Percentiles rank a stretch among this genome's conserved stretches.
Evolutionary conservation across 1,140 invertebrate genomes (phyloP).

Genomic region (Brachionus asplanchnoidis): DNA sequence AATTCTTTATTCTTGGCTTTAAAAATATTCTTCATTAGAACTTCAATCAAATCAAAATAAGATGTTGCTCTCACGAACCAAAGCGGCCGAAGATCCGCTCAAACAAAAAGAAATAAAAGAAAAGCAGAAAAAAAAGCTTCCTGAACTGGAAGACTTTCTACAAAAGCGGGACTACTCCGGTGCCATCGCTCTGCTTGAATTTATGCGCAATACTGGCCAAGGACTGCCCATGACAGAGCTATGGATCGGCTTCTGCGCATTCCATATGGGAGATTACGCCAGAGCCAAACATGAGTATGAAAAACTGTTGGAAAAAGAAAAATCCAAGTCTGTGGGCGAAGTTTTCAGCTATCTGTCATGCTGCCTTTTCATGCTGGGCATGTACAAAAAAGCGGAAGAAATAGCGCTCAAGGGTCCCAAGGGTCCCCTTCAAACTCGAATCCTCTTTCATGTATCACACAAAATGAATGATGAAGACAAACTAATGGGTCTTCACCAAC

Average conservation of each 20-base stretch:
- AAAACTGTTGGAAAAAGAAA: conserved; percentile 51
- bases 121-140: conserved; percentile 58
- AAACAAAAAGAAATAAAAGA: conserved; percentile 41
- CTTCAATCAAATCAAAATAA: neutral
- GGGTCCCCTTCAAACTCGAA: conserved; percentile 63
- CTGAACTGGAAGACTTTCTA: conserved; percentile 84
- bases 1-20: neutral
- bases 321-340: conserved; percentile 52
- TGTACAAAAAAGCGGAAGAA: conserved; percentile 66
- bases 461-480: conserved; percentile 82
- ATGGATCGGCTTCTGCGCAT: conserved; percentile 89
- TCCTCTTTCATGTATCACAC: conserved; percentile 87
- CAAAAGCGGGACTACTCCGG: conserved; percentile 83
- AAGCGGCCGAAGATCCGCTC: conserved; percentile 44
- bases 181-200: conserved; percentile 81
- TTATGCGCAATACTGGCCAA: conserved; percentile 61
- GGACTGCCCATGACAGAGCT: conserved; percentile 65
- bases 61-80: conserved; percentile 47
- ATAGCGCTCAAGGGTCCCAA: conserved; percentile 51
- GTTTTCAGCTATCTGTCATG: conserved; percentile 77
- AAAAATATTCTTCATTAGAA: neutral
- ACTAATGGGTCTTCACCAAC: conserved; percentile 73
- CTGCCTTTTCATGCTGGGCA: conserved; percentile 89
- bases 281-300: conserved; percentile 67
- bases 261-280: conserved; percentile 88